phyloP scores from a whole-genome alignment of 1,140 invertebrate genomes.

The Eriocheir sinensis region DNA sequence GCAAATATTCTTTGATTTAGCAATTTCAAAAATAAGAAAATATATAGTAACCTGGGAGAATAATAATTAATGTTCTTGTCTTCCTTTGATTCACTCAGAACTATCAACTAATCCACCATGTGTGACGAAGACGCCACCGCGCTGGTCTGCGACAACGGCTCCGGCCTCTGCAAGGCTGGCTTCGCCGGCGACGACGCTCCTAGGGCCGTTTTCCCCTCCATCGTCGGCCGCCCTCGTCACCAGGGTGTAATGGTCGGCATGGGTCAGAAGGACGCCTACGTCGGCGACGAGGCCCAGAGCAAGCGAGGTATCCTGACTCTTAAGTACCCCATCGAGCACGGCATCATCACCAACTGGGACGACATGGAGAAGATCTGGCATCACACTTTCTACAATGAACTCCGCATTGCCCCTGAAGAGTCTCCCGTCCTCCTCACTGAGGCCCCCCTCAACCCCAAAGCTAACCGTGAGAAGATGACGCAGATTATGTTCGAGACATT shows the following conservation, averaged over 20 bases:
- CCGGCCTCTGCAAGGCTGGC: slow-evolving; percentile 84
- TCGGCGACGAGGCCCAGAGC: slow-evolving; percentile 96
- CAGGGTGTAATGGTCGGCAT: slow-evolving; percentile 96
- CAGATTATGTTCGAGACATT: slow-evolving; percentile 97
- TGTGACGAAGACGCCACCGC: slow-evolving; percentile 58
- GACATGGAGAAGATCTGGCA: slow-evolving; percentile 99
- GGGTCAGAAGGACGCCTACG: slow-evolving; percentile 95
- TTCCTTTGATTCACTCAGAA: background rate
- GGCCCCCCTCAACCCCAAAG: slow-evolving; percentile 94
- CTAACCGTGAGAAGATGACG: slow-evolving; percentile 94
- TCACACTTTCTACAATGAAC: slow-evolving; percentile 97
- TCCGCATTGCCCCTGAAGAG: slow-evolving; percentile 97
- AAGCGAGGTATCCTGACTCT: slow-evolving; percentile 95
- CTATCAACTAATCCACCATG: slow-evolving; percentile 15
- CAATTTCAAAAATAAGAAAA: no score
- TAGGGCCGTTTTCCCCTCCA: slow-evolving; percentile 94
- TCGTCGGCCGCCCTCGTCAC: slow-evolving; percentile 85
- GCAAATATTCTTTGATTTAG: background rate
- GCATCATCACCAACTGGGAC: slow-evolving; percentile 98
- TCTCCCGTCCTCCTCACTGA: slow-evolving; percentile 94
- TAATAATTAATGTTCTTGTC: background rate
- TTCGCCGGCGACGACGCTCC: slow-evolving; percentile 94
- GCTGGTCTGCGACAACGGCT: slow-evolving; percentile 51
- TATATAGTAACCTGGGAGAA: no score
- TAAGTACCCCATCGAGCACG: slow-evolving; percentile 97